Conservation (phyloP, 2,888 invertebrate species). For the Stenichneumon culpator region DNA sequence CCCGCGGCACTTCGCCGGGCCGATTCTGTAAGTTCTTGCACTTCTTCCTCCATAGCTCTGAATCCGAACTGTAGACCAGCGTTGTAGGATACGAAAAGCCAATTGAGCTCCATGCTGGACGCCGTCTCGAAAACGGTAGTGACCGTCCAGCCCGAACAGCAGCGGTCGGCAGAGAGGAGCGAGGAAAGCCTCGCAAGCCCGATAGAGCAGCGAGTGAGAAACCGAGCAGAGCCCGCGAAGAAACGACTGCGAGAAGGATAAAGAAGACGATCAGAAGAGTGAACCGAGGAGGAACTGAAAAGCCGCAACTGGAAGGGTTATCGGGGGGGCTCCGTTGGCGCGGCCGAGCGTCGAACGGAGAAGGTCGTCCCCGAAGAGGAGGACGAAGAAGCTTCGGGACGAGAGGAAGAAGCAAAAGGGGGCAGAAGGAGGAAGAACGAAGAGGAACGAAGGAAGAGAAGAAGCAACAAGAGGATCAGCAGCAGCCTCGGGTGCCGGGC, state of each 20-base stretch:
- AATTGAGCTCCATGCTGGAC: slow-evolving; percentile 25
- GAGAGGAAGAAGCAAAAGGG: slow-evolving; percentile 58
- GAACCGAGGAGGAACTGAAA: slow-evolving; percentile 63
- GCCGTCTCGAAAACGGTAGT: slow-evolving; percentile 60
- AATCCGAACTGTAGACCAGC: slow-evolving; percentile 1
- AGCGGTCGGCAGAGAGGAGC: slow-evolving; percentile 19
- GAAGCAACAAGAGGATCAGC: slow-evolving; percentile 71
- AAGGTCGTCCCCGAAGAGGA: slow-evolving; percentile 62
- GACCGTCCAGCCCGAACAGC: slow-evolving; percentile 20
- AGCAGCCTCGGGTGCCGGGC: slow-evolving; percentile 84
- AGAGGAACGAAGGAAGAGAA: slow-evolving; percentile 65
- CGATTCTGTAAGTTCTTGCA: slow-evolving; percentile 48
- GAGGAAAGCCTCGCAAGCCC: slow-evolving; percentile 32
- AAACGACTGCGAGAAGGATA: slow-evolving; percentile 61
- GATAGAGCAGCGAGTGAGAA: slow-evolving; percentile 46
- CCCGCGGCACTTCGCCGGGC: slow-evolving; percentile 22
- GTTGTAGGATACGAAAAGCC: slow-evolving; percentile 12
- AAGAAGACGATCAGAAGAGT: slow-evolving; percentile 46
- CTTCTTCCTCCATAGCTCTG: slow-evolving; percentile 32
- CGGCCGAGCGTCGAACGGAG: slow-evolving; percentile 58
- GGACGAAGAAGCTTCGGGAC: slow-evolving; percentile 67
- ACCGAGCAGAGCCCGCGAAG: slow-evolving; percentile 32
- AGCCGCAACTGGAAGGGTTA: slow-evolving; percentile 58
- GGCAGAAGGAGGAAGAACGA: slow-evolving; percentile 61
- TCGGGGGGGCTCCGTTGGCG: slow-evolving; percentile 27